Evolutionary conservation across 92 coral and sea anemone genomes (phyloP).

Genomic region (Muricea muricata): DNA sequence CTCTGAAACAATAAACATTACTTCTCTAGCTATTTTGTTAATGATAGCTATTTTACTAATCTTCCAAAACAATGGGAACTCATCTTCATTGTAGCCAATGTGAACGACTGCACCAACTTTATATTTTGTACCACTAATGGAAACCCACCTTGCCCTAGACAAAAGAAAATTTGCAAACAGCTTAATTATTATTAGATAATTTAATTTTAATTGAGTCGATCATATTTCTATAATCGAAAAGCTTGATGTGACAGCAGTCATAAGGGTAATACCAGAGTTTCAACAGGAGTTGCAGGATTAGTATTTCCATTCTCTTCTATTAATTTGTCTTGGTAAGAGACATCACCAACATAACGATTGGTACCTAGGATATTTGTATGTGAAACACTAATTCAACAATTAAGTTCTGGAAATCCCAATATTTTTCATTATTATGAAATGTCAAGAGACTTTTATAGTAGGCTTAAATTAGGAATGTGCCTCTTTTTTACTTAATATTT

Average conservation of each 20-base stretch:
- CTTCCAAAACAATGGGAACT: constrained; percentile 64
- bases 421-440: too few relatives aligned
- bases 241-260: not conserved
- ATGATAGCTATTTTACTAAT: constrained; percentile 59
- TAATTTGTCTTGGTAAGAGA: constrained; percentile 39
- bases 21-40: constrained; percentile 21
- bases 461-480: too few relatives aligned
- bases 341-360: constrained; percentile 54
- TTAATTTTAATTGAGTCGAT: not conserved
- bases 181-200: not conserved
- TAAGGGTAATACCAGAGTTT: not conserved
- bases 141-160: constrained; percentile 62
- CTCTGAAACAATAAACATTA: not conserved
- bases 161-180: constrained; percentile 3
- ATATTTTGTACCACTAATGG: constrained; percentile 66
- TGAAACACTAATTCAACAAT: not conserved
- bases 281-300: constrained; percentile 43
- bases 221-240: too few relatives aligned
- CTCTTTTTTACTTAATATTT: too few relatives aligned
- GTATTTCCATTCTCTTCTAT: constrained; percentile 47
- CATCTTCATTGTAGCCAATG: constrained; percentile 59
- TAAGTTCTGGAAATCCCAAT: not conserved
- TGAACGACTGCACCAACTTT: constrained; percentile 66
- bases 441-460: too few relatives aligned
- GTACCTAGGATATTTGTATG: constrained; percentile 35